phyloP scores from a whole-genome alignment of 2,113 vertebrate species.

The Epinephelus cyanopodus region DNA sequence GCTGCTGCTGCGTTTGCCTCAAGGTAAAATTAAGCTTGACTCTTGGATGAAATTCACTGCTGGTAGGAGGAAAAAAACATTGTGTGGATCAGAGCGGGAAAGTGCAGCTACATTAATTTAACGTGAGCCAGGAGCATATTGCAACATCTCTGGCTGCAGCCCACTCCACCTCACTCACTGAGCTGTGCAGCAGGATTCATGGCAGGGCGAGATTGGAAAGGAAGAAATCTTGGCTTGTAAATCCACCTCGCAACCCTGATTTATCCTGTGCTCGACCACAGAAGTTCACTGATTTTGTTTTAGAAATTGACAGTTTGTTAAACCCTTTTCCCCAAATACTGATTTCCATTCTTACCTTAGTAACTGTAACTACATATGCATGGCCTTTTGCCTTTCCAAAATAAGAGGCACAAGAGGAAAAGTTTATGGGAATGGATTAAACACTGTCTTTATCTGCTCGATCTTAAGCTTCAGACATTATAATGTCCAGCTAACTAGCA shows the following conservation, averaged over 20 bases:
- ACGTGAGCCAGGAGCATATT: slow-evolving; percentile 72
- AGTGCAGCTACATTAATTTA: slow-evolving; percentile 75
- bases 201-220: slow-evolving; percentile 35
- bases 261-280: slow-evolving; percentile 10
- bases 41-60: slow-evolving; percentile 70
- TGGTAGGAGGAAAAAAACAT: slow-evolving; percentile 62
- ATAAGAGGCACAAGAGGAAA: neutral
- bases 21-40: slow-evolving; percentile 76
- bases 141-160: slow-evolving; percentile 68
- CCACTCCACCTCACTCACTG: slow-evolving; percentile 58
- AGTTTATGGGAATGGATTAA: neutral
- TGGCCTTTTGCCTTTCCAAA: neutral
- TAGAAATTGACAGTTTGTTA: neutral
- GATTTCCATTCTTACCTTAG: neutral
- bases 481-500: no score
- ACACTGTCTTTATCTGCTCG: neutral
- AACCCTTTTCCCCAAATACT: neutral
- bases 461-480: neutral
- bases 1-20: slow-evolving; percentile 58
- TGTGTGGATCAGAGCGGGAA: slow-evolving; percentile 72
- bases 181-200: slow-evolving; percentile 50
- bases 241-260: neutral
- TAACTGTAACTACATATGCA: neutral
- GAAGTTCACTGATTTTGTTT: slow-evolving; percentile 30
- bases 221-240: slow-evolving; percentile 40